These are phyloP conservation scores for Leucoraja erinaceus DNA, from an alignment of 2,113 vertebrate species.

Conservation along the genomic window DNA sequence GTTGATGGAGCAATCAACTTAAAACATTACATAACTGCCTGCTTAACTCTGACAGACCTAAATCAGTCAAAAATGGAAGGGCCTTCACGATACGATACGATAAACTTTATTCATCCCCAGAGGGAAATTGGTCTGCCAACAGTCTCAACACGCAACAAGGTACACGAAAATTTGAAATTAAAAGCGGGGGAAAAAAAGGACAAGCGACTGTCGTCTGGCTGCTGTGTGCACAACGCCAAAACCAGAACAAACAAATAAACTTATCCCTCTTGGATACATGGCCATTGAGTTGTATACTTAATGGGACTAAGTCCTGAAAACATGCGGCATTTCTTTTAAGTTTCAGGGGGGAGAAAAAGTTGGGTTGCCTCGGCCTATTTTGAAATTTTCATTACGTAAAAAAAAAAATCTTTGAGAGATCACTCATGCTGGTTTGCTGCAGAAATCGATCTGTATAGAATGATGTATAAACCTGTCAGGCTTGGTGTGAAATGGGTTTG, in stretches of 20 bases:
- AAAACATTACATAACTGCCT: neutral
- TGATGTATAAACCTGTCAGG: slow-evolving; percentile 1
- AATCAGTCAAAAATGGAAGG: neutral
- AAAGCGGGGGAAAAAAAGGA: too few species aligned
- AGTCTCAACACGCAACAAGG: too few species aligned
- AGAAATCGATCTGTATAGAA: neutral
- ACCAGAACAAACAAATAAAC: too few species aligned
- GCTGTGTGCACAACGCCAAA: too few species aligned
- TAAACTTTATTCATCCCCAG: too few species aligned
- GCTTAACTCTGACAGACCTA: neutral
- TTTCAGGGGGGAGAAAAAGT: neutral
- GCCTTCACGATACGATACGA: too few species aligned
- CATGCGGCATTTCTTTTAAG: neutral
- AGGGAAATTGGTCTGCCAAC: too few species aligned
- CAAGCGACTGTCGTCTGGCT: too few species aligned
- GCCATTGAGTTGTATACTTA: neutral
- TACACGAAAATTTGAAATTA: too few species aligned
- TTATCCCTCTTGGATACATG: neutral
- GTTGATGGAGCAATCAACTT: neutral
- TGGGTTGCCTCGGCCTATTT: neutral
- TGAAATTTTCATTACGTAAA: slow-evolving; percentile 3
- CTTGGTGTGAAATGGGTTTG: slow-evolving; percentile 2
- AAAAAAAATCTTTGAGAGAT: neutral
- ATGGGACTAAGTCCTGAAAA: neutral
- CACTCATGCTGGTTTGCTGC: neutral